Evolutionary conservation across 2,888 invertebrate genomes (phyloP).

Genomic region (Saturnia pavonia): DNA sequence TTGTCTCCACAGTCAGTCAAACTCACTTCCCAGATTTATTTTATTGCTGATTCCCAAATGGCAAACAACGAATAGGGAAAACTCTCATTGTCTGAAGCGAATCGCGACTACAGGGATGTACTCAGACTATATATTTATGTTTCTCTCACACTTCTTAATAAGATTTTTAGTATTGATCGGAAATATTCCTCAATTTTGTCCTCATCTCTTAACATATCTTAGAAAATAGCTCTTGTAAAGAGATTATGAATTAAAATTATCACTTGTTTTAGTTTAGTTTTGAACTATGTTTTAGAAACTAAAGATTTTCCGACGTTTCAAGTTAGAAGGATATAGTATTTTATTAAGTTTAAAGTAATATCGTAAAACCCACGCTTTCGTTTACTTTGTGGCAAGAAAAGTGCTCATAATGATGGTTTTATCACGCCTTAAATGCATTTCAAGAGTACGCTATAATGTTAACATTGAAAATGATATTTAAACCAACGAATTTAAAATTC

Average conservation of each 20-base stretch:
- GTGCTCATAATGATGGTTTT: background rate
- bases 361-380: background rate
- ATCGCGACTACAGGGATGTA: slow-evolving; percentile 16
- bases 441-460: background rate
- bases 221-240: background rate
- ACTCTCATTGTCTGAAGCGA: slow-evolving; percentile 21
- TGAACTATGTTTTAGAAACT: background rate
- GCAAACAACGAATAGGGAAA: slow-evolving; percentile 21
- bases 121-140: background rate
- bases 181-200: no score
- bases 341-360: slow-evolving; percentile 4
- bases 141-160: no score
- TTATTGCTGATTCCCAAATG: slow-evolving; percentile 24
- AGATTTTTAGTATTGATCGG: no score
- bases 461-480: background rate
- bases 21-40: slow-evolving; percentile 22
- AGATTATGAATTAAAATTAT: background rate
- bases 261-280: background rate
- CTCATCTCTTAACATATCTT: background rate
- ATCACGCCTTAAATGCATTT: slow-evolving; percentile 1
- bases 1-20: slow-evolving; percentile 15
- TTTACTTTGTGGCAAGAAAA: background rate
- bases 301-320: background rate
- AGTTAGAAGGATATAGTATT: background rate
- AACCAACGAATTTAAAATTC: background rate